Evolutionary conservation across 2,113 vertebrate species (phyloP), one percentile per base, ranked within the genome.

Genomic region (Anoura caudifer): DNA sequence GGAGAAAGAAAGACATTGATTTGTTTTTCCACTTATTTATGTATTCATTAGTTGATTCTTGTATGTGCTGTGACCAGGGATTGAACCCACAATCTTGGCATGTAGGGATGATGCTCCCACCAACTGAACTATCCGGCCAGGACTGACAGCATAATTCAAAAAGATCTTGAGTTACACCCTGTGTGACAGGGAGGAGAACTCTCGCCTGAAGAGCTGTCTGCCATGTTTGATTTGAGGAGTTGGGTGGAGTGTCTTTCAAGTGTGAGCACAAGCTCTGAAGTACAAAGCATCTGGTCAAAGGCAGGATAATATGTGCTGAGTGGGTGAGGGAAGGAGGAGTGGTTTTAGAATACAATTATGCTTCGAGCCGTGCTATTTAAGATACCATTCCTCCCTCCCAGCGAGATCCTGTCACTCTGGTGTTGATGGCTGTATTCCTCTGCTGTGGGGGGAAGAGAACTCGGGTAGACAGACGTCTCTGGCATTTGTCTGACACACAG

Each of bases 341-440:
- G 67, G 36, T 54, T 95, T 96, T 82, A 88, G 91, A 87, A 79
- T 81, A 26, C 76, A 86, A 11, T 85, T 80, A 52, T 83, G 43
- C 15, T 26, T 16, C 12, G 43, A 77, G 73, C 76, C 47, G 19
- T 75, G 92, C 87, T 95, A 2, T 47, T 31, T 91, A 76, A 77
- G 83, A 77, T 59, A 36, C n/a, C 85, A 50, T 84, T 69, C 54
- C 43, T 90, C 76, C 61, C 76, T 90, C 70, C 50, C 4, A 72
- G 94, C 14, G 5, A 93, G 79, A 67, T 20, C 31, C 56, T 91
- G 0, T 80, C 97, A 52, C 59, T 19, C 33, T 77, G 61, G 45
- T 69, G 69, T 93, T 97, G 88, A 85, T 92, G 80, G 76, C 79
- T 96, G 54, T 83, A n/a, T 84, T 94, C 94, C 59, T 70, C 31